These are phyloP conservation scores for Microctenopoma lineatum DNA, from an alignment of 2,797 vertebrate species.

Conservation along the genomic window DNA sequence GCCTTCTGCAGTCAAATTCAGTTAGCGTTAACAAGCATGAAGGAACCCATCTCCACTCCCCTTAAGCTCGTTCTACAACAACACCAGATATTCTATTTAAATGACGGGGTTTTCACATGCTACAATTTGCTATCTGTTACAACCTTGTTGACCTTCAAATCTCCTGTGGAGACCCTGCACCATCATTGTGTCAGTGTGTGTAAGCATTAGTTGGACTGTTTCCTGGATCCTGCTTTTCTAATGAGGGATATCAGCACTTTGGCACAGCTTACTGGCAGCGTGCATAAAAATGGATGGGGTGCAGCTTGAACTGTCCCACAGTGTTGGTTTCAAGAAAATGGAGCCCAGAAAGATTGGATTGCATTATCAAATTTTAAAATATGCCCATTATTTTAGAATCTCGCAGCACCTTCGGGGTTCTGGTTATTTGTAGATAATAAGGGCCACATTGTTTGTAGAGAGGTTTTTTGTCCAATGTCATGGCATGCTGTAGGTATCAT, in stretches of 20 bases:
- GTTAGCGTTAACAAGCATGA: slow-evolving; percentile 71
- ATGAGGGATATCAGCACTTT: slow-evolving; percentile 82
- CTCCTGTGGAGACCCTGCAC: slow-evolving; percentile 66
- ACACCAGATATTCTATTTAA: slow-evolving; percentile 53
- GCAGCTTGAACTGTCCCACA: slow-evolving; percentile 70
- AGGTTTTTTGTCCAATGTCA: slow-evolving; percentile 56
- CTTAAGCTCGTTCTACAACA: slow-evolving; percentile 45
- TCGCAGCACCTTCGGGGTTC: slow-evolving; percentile 64
- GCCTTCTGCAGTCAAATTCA: slow-evolving; percentile 61
- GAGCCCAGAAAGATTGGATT: slow-evolving; percentile 76
- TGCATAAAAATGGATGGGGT: slow-evolving; percentile 73
- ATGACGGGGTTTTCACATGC: slow-evolving; percentile 45
- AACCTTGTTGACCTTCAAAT: slow-evolving; percentile 76
- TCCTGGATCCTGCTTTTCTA: slow-evolving; percentile 81
- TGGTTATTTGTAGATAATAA: slow-evolving; percentile 67
- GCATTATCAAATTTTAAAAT: slow-evolving; percentile 79
- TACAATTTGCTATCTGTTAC: slow-evolving; percentile 56
- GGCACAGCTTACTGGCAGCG: slow-evolving; percentile 80
- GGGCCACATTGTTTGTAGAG: slow-evolving; percentile 54
- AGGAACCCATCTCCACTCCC: slow-evolving; percentile 46
- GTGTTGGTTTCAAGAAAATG: slow-evolving; percentile 71
- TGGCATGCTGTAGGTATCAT: slow-evolving; percentile 52
- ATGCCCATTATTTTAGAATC: slow-evolving; percentile 76
- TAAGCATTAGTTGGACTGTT: slow-evolving; percentile 76
- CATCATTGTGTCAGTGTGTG: slow-evolving; percentile 67